phyloP scores from a whole-genome alignment of 64 coral and sea anemone species.

The Actinia equina region DNA sequence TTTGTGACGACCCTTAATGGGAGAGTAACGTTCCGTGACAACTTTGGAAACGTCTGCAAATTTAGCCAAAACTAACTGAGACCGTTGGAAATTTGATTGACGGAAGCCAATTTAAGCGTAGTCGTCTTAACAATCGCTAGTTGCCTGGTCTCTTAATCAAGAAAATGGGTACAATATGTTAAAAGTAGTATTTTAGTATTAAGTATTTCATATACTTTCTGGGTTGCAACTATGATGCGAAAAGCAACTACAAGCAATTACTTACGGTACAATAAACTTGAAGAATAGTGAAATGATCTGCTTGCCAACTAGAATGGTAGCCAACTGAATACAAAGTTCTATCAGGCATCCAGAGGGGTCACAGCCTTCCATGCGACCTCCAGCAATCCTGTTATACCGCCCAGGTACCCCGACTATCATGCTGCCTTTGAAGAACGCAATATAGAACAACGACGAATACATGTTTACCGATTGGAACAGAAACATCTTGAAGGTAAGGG shows the following conservation, averaged over 20 bases:
- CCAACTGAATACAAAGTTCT: conserved; percentile 95
- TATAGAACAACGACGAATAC: conserved; percentile 94
- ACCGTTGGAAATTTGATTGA: too few relatives aligned
- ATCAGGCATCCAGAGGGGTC: conserved; percentile 96
- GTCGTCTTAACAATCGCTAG: too few relatives aligned
- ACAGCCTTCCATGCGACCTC: conserved; percentile 80
- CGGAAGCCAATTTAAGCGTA: too few relatives aligned
- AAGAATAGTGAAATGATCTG: conserved; percentile 60
- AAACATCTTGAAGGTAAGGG: conserved; percentile 88
- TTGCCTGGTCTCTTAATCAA: too few relatives aligned
- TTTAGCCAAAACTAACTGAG: too few relatives aligned
- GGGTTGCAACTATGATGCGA: too few relatives aligned
- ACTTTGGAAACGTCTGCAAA: too few relatives aligned
- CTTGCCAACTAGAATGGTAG: conserved; percentile 91
- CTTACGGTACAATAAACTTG: conserved; percentile 98
- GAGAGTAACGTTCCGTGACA: too few relatives aligned
- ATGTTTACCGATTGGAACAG: conserved; percentile 94
- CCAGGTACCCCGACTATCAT: conserved; percentile 75
- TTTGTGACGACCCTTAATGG: too few relatives aligned
- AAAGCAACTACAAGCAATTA: not conserved
- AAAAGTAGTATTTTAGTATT: too few relatives aligned
- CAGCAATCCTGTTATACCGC: conserved; percentile 71
- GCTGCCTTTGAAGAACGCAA: conserved; percentile 92
- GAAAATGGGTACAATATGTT: too few relatives aligned
- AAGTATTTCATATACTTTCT: too few relatives aligned